Base-by-base conservation (phyloP, 2,888 invertebrate species). In the Eupithecia dodoneata region DNA sequence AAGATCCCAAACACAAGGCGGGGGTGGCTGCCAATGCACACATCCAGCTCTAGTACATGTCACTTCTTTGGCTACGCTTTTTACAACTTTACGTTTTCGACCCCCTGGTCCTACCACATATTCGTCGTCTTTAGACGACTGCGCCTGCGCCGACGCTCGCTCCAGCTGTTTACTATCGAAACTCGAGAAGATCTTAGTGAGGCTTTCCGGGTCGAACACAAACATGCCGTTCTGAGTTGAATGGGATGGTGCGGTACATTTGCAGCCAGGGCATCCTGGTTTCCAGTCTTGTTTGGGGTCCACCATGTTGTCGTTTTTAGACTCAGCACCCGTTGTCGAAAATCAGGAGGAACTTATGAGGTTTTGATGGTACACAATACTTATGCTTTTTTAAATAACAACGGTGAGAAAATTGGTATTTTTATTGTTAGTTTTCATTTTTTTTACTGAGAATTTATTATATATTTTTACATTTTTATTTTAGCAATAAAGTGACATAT, bases 11-110 rank as follows among this genome's bases (percentile, higher is more conserved):
- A 93, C 86, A 81, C 93, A 94, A 18, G 93, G 93, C 77, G 93
- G 88, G 76, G 94, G 93, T 44, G 93, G 93, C 82, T 93, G 86
- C 90, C 92, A 93, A 82, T 93, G 92, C 30, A 94, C 83, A 82
- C 93, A 94, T 72, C 91, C 92, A 15, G 88, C 87, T 81, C 91
- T 92, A 79, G 91, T 91, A 82, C 93, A 93, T 30, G 88, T 87
- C 76, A 90, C 90, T 77, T 90, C 90, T 77, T 89, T 88, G 76
- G 83, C 81, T 18, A 84, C 79, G 30, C 82, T 76, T 47, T 87
- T 87, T 10, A 76, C 52, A 55, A 77, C 75, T 79, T 88, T 88
- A 49, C 86, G 88, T 49, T 81, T 72, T 59, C 87, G 86, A 83
- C 88, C 89, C 45, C 89, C 87, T 3, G 87, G 85, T n/a, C 87